Base-by-base conservation (phyloP, 1,140 invertebrate genomes). In the Drosophila lini region DNA sequence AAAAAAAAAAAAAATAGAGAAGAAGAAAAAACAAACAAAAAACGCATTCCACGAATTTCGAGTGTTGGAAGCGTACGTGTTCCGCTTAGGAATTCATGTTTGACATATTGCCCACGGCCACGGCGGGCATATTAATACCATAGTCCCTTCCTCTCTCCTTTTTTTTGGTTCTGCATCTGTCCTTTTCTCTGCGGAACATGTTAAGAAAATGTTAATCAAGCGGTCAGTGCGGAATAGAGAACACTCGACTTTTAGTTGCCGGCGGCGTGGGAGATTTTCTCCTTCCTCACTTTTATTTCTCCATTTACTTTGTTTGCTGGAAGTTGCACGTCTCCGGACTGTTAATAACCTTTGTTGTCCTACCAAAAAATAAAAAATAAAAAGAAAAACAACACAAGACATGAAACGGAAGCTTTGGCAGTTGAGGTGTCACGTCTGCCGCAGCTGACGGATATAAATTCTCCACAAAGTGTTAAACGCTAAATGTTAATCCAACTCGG, bases 131-230 rank as follows among this genome's bases (percentile, higher is more conserved):
- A 89, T 89, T 89, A 89, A 89, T 89, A 71, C 62, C 32, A 38
- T 22, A 45, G 34, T 69, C 53, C 55, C 48, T 40, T 32, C 44
- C 28, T 40, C 25, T 36, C 7, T 7, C 40, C 15, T 67, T 38
- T 32, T 31, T 32, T 32, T 32, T 15, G 15, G 31, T 11, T 16
- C 25, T 36, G 45, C 22, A 34, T 52, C 31, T 64, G 61, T 48
- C 65, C 61, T 31, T 45, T 22, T 34, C 68, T 15, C 68, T 28
- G 19, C 28, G 47, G 55, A 59, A 83, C 69, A 73, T 83, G 80
- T 83, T 77, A 69, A 67, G 82, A 80, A 89, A 89, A 89, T 89
- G 84, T 89, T 89, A 89, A 89, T 89, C 84, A 89, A 89, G 84
- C 84, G 84, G 84, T 90, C 84, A 89, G 85, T 81, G 78, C 76